Conservation (phyloP, 1,140 invertebrate genomes). For the Contarinia nasturtii region DNA sequence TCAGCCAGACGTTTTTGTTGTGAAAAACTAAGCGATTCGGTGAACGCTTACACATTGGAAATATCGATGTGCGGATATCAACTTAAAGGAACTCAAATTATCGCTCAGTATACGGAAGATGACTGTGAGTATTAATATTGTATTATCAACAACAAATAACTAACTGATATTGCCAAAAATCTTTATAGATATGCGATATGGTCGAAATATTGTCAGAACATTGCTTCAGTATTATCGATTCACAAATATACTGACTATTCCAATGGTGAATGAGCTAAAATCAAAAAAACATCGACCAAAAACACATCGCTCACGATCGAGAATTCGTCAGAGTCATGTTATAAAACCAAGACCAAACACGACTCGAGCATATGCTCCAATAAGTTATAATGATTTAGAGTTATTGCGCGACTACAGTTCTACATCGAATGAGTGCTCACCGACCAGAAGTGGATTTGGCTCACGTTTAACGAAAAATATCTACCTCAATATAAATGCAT, state of each 20-base stretch:
- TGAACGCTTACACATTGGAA: constrained; percentile 69
- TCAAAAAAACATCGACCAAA: constrained; percentile 23
- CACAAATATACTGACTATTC: constrained; percentile 43
- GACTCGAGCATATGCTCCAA: constrained; percentile 31
- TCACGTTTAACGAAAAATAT: background rate
- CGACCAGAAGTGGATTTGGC: constrained; percentile 7
- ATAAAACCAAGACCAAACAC: constrained; percentile 31
- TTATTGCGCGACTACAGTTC: constrained; percentile 33
- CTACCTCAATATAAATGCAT: constrained; percentile 2
- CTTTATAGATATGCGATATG: constrained; percentile 41
- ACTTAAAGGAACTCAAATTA: constrained; percentile 36
- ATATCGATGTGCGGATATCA: constrained; percentile 73
- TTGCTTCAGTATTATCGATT: constrained; percentile 65
- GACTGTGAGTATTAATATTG: constrained; percentile 59
- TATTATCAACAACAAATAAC: constrained; percentile 24
- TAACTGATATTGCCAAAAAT: constrained; percentile 13
- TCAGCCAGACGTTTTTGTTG: constrained; percentile 63
- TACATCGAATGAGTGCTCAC: constrained; percentile 25
- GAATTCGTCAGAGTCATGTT: constrained; percentile 27
- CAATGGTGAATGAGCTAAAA: constrained; percentile 29
- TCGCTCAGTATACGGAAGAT: constrained; percentile 74
- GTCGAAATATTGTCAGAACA: constrained; percentile 53
- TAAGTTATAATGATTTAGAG: constrained; percentile 35
- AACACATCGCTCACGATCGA: constrained; percentile 26
- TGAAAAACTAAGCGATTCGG: constrained; percentile 44